Conservation (phyloP, 1,140 invertebrate species). For the Macrobrachium rosenbergii region DNA sequence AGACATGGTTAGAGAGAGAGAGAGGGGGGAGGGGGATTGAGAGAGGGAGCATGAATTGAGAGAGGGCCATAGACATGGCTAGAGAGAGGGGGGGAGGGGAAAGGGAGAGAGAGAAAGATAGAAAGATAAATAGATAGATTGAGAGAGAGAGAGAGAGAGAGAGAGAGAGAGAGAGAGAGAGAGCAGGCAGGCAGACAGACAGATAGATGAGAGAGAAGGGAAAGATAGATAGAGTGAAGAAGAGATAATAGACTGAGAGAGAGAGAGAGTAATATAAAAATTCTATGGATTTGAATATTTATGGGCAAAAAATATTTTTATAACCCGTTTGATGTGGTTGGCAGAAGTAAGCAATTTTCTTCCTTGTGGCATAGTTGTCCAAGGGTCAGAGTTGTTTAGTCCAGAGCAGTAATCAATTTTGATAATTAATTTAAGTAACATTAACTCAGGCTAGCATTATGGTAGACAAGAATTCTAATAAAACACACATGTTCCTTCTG, state of each 20-base stretch:
- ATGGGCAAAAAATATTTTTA: too few species aligned
- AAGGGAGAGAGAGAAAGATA: not conserved
- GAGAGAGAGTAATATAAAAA: not conserved
- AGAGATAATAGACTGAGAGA: too few species aligned
- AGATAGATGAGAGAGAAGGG: not conserved
- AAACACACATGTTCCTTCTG: too few species aligned
- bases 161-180: not conserved
- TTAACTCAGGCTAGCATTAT: too few species aligned
- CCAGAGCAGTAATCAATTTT: too few species aligned
- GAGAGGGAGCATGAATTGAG: not conserved
- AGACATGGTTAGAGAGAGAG: not conserved
- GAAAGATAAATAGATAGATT: not conserved
- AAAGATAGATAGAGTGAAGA: not conserved
- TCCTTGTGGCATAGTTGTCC: too few species aligned
- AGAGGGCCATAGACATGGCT: slow-evolving; percentile 3
- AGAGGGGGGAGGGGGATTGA: not conserved
- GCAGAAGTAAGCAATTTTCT: too few species aligned
- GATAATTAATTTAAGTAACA: too few species aligned
- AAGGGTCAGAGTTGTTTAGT: too few species aligned
- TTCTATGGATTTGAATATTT: not conserved
- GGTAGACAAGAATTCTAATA: too few species aligned
- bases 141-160: not conserved
- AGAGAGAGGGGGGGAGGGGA: too few species aligned
- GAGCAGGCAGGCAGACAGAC: not conserved
- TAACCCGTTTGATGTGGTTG: too few species aligned